phyloP scores from a whole-genome alignment of 2,797 vertebrate species.

The Melanotaenia nigrans region DNA sequence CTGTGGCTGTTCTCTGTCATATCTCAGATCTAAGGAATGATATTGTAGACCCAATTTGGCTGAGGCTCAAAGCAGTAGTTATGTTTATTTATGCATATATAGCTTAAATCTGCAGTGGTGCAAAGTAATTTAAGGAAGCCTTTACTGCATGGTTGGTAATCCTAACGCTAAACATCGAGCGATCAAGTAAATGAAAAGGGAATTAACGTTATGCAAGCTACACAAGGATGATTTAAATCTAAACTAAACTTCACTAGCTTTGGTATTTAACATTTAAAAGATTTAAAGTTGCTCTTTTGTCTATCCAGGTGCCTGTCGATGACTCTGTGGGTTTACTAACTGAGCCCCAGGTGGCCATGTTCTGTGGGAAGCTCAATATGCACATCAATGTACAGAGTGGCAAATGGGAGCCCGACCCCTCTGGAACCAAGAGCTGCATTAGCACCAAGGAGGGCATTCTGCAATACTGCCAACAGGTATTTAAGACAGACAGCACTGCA shows the following conservation, averaged over 20 bases:
- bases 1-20: constrained; percentile 12
- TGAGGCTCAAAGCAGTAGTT: constrained; percentile 27
- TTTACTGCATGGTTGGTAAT: too few relatives aligned
- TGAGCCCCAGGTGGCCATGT: constrained; percentile 98
- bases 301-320: constrained; percentile 78
- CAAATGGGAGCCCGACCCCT: constrained; percentile 94
- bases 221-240: too few relatives aligned
- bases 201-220: too few relatives aligned
- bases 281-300: constrained; percentile 22
- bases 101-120: constrained; percentile 21
- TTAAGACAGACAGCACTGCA: constrained; percentile 3
- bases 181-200: too few relatives aligned
- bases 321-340: constrained; percentile 84
- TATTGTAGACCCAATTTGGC: constrained; percentile 5
- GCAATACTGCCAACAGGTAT: constrained; percentile 95
- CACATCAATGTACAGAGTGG: constrained; percentile 96
- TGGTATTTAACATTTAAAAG: not conserved
- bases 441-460: constrained; percentile 93
- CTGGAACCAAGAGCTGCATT: constrained; percentile 91
- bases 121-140: constrained; percentile 11
- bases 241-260: not conserved
- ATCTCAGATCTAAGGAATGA: too few relatives aligned
- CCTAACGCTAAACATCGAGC: too few relatives aligned
- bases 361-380: constrained; percentile 98
- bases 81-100: constrained; percentile 23